Base-by-base conservation (phyloP, 2,113 vertebrate genomes). In the Rousettus leschenaultii region DNA sequence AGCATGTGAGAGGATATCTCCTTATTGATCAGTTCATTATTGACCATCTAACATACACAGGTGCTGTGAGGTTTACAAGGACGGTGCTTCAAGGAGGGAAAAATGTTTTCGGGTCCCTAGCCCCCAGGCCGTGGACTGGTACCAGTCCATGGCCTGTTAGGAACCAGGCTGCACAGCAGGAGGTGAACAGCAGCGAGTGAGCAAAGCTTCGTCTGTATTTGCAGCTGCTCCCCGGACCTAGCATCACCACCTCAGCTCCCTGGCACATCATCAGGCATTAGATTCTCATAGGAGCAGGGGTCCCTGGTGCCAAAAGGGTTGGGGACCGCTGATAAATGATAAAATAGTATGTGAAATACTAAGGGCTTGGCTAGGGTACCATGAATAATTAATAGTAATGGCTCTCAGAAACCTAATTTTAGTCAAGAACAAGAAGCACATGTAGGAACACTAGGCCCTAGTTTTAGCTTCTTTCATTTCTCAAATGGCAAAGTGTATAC, bases 381-480 rank as follows among this genome's bases (percentile, higher is more conserved):
- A 65, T 95, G 94, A 94, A 96, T 97, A 86, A 97, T 95, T 83
- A 77, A 97, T 86, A 68, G 35, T 53, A 21, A 28, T 9, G 38
- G 55, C 63, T 68, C 73, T 95, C 75, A 65, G 79, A 77, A 70
- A 73, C 51, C 94, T 89, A 73, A 91, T 86, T 95, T 95, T 96
- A 95, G 89, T 80, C 68, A 55, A 51, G 61, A 86, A 63, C 66
- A 59, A 65, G 86, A 80, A 95, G 45, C 71, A 35, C 15, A 84
- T 40, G 74, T 35, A 57, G 79, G 68, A 87, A 33, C 28, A 30
- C 16, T 1, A 14, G 68, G 57, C 65, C 79, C 28, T 71, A 16
- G 14, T 59, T 77, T 73, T 28, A 38, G 79, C 55, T 30, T 11
- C n/a, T 82, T 83, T 45, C 6, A 2, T 66, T 63, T 90, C 43